phyloP scores from a whole-genome alignment of 1,140 invertebrate genomes.

The Scylla paramamosain region DNA sequence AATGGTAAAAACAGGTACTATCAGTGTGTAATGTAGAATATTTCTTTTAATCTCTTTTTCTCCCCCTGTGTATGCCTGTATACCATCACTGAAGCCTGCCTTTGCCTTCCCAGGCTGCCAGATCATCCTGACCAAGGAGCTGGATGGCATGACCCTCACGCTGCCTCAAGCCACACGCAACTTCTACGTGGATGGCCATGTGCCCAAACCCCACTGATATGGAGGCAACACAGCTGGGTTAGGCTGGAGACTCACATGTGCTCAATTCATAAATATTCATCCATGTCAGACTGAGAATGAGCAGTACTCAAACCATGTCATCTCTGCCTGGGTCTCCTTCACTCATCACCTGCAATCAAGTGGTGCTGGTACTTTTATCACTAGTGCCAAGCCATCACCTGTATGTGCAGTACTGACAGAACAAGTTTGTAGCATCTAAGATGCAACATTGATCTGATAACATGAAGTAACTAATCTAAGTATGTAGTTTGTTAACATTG shows the following conservation, averaged over 20 bases:
- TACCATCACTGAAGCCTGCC: neutral
- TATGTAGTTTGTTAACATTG: too few relatives aligned
- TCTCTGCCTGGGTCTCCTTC: neutral
- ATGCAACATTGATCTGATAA: neutral
- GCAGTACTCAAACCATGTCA: neutral
- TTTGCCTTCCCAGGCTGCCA: constrained; percentile 91
- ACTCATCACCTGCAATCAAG: neutral
- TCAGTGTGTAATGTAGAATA: neutral
- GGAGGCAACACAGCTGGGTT: neutral
- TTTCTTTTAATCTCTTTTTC: neutral
- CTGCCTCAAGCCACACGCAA: constrained; percentile 96
- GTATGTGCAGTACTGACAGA: neutral
- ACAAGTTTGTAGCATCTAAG: neutral
- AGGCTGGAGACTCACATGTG: neutral
- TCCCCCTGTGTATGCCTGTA: too few relatives aligned
- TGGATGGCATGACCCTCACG: constrained; percentile 93
- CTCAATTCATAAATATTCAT: neutral
- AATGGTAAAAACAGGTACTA: too few relatives aligned
- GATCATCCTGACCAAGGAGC: constrained; percentile 94
- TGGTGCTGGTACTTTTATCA: neutral
- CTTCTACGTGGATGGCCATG: constrained; percentile 99
- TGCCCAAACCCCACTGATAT: constrained; percentile 91
- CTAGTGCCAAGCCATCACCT: neutral
- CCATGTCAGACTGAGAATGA: neutral
- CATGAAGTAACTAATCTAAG: neutral